Evolutionary conservation across 2,888 invertebrate species (phyloP).

Genomic region (Colletes collaris): DNA sequence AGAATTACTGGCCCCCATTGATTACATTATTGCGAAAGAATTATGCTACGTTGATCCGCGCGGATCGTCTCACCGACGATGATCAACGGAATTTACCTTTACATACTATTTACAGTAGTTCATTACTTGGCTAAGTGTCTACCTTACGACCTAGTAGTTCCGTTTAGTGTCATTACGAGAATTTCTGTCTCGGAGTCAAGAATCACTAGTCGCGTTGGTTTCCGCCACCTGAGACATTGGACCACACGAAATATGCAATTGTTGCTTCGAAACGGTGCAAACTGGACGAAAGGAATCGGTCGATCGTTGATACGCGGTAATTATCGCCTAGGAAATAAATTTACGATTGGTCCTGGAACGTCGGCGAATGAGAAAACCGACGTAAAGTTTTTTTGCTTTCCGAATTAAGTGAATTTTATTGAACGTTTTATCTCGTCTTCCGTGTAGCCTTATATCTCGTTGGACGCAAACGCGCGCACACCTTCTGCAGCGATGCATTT

Average conservation of each 20-base stretch:
- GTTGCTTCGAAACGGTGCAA: not conserved
- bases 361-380: too few species aligned
- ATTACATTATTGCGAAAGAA: constrained; percentile 66
- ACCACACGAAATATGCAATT: constrained; percentile 7
- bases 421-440: not conserved
- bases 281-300: not conserved
- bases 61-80: constrained; percentile 34
- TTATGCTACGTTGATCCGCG: constrained; percentile 55
- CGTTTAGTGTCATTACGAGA: constrained; percentile 52
- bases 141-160: constrained; percentile 67
- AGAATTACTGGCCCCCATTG: constrained; percentile 82
- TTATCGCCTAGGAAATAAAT: too few species aligned
- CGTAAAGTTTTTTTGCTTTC: too few species aligned
- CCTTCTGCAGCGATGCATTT: constrained; percentile 15
- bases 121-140: constrained; percentile 57
- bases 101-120: constrained; percentile 66
- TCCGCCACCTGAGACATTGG: constrained; percentile 27
- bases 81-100: constrained; percentile 48
- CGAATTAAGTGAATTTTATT: too few species aligned
- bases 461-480: constrained; percentile 24
- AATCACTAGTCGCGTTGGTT: constrained; percentile 24
- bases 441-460: constrained; percentile 20
- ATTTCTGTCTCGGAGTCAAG: constrained; percentile 34
- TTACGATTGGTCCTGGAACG: too few species aligned
- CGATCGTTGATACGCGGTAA: not conserved